These are phyloP conservation scores for Corydoras maculifer DNA, from an alignment of 2,113 vertebrate species.

Conservation along the genomic window DNA sequence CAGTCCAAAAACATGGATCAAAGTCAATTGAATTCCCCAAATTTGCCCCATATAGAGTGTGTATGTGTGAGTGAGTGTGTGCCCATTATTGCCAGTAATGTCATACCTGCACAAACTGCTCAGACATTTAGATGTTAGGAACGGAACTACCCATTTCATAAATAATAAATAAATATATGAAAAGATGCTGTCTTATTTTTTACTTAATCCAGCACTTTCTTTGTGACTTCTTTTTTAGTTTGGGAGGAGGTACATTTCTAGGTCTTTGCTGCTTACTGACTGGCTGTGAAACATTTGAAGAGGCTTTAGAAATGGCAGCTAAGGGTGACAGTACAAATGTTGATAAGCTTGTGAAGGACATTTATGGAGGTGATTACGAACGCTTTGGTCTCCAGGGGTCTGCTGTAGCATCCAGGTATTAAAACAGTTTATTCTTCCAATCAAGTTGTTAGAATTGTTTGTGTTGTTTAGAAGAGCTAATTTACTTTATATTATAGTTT, in stretches of 20 bases:
- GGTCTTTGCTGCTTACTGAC: constrained; percentile 83
- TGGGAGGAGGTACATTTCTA: constrained; percentile 83
- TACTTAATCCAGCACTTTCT: too few relatives aligned
- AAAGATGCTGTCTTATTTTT: too few relatives aligned
- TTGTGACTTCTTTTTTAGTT: constrained; percentile 52
- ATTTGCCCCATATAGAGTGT: too few relatives aligned
- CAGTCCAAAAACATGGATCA: too few relatives aligned
- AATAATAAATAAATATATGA: too few relatives aligned
- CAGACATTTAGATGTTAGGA: too few relatives aligned
- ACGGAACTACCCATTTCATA: too few relatives aligned
- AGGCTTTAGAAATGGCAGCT: constrained; percentile 81
- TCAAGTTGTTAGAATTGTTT: background rate
- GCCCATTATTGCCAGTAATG: too few relatives aligned
- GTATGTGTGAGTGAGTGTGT: too few relatives aligned
- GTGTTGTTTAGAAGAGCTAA: background rate
- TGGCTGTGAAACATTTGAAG: constrained; percentile 83
- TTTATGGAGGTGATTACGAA: constrained; percentile 83
- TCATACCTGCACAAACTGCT: too few relatives aligned
- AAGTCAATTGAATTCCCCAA: too few relatives aligned
- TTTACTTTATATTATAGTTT: constrained; percentile 61
- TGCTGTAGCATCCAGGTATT: constrained; percentile 79
- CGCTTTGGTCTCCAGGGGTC: constrained; percentile 79
- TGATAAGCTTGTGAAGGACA: constrained; percentile 84
- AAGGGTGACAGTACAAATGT: constrained; percentile 87
- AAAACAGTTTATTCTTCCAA: background rate